Conservation (phyloP, 2,797 vertebrate species). For the Parambassis ranga region DNA sequence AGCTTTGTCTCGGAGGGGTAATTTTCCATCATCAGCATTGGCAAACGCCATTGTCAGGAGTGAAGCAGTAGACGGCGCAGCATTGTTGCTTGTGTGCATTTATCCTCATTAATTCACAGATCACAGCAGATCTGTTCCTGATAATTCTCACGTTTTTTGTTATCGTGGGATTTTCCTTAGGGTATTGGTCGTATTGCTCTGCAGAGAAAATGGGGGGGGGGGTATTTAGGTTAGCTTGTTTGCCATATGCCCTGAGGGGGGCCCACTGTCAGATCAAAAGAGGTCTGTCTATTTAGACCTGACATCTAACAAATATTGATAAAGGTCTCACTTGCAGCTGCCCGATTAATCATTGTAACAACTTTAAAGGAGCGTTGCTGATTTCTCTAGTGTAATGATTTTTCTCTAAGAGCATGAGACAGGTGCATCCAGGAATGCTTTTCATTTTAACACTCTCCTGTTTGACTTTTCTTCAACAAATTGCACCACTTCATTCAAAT, state of each 20-base stretch:
- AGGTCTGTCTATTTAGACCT: slow-evolving; percentile 61
- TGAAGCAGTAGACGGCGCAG: slow-evolving; percentile 52
- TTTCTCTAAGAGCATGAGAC: slow-evolving; percentile 28
- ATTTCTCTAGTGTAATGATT: slow-evolving; percentile 54
- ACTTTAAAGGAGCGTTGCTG: slow-evolving; percentile 49
- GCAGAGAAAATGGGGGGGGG: slow-evolving; percentile 39
- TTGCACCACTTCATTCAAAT: slow-evolving; percentile 64
- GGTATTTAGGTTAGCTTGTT: slow-evolving; percentile 73
- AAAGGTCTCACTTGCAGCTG: slow-evolving; percentile 63
- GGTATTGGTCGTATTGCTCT: slow-evolving; percentile 65
- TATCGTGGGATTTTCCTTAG: slow-evolving; percentile 45
- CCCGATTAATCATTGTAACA: slow-evolving; percentile 66
- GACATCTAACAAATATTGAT: slow-evolving; percentile 76
- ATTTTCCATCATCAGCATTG: slow-evolving; percentile 82
- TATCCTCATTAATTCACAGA: slow-evolving; percentile 79
- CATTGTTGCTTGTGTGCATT: slow-evolving; percentile 64
- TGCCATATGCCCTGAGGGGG: slow-evolving; percentile 57
- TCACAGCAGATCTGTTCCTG: slow-evolving; percentile 66
- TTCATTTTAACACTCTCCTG: slow-evolving; percentile 45
- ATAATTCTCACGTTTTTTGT: slow-evolving; percentile 65
- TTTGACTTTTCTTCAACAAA: slow-evolving; percentile 57
- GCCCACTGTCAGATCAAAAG: slow-evolving; percentile 66
- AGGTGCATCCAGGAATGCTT: slow-evolving; percentile 57
- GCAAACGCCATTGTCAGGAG: slow-evolving; percentile 75
- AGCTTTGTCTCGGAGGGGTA: slow-evolving; percentile 78